These are phyloP conservation scores for Exaiptasia diaphana DNA, from an alignment of 64 coral and sea anemone species.

Conservation along the genomic window DNA sequence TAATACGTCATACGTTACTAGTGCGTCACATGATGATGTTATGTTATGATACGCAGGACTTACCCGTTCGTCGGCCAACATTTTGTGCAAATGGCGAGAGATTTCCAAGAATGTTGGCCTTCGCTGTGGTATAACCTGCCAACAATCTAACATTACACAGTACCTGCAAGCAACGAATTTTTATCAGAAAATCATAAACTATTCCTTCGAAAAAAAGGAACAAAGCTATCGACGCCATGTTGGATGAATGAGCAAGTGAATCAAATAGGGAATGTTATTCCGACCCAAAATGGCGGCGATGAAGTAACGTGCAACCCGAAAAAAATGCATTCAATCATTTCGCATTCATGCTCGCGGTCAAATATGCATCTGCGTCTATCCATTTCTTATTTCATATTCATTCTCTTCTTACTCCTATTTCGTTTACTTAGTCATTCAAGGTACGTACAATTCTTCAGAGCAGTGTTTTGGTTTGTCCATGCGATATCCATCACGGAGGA, in stretches of 20 bases:
- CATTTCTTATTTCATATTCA: too few species aligned
- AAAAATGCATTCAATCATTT: not conserved
- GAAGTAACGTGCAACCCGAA: not conserved
- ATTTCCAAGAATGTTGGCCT: slow-evolving; percentile 83
- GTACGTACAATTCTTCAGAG: slow-evolving; percentile 91
- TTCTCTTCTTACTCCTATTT: not conserved
- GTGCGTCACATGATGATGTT: not conserved
- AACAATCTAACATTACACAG: slow-evolving; percentile 88
- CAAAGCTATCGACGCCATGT: not conserved
- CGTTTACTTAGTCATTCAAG: not conserved
- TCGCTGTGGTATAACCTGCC: slow-evolving; percentile 88
- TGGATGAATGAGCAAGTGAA: not conserved
- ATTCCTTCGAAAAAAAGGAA: not conserved
- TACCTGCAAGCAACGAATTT: slow-evolving; percentile 43
- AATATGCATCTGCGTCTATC: too few species aligned
- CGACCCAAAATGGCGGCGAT: not conserved
- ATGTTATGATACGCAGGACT: slow-evolving; percentile 1
- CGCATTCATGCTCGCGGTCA: not conserved
- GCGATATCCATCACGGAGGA: slow-evolving; percentile 85
- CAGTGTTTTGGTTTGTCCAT: slow-evolving; percentile 99
- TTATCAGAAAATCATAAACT: too few species aligned
- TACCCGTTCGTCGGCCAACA: slow-evolving; percentile 87
- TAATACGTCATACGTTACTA: not conserved
- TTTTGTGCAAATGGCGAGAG: slow-evolving; percentile 76
- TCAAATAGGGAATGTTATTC: not conserved